A percentile compares a stretch with the other conserved stretches of the same genome.
phyloP scores from a whole-genome alignment of 1,140 invertebrate genomes.

The Pygmarrhopalites habei region DNA sequence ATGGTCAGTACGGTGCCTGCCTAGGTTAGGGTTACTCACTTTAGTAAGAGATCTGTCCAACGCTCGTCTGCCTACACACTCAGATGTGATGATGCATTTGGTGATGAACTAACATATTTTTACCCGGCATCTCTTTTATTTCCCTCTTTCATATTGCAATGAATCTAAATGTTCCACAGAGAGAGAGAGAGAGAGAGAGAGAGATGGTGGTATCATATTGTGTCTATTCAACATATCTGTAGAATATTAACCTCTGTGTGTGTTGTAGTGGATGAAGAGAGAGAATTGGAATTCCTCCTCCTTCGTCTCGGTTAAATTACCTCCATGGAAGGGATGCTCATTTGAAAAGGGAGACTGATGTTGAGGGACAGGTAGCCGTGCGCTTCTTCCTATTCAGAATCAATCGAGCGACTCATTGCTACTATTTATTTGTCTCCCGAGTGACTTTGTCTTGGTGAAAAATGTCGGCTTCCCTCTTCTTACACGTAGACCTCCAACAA shows the following conservation, averaged over 20 bases:
- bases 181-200: no score
- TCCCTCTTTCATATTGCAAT: not conserved
- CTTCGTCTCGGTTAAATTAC: not conserved
- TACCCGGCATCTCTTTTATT: not conserved
- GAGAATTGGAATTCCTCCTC: no score
- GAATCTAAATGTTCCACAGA: no score
- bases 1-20: no score
- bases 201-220: no score
- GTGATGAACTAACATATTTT: not conserved
- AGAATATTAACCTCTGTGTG: no score
- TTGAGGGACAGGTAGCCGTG: conserved; percentile 8
- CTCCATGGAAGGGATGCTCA: conserved; percentile 17
- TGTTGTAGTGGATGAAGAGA: no score
- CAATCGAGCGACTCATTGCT: conserved; percentile 26
- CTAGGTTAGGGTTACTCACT: not conserved
- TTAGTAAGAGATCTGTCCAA: not conserved
- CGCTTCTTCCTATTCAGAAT: conserved; percentile 20
- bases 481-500: conserved; percentile 4
- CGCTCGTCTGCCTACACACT: not conserved
- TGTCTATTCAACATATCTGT: no score
- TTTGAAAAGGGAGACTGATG: conserved; percentile 13
- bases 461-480: no score
- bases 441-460: conserved; percentile 8
- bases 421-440: conserved; percentile 24
- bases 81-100: not conserved